A percentile compares a stretch with the other conserved stretches of the same genome.
Evolutionary conservation across 35 echinoderm and acorn worm genomes (phyloP).

Genomic region (Stichopus chloronotus): DNA sequence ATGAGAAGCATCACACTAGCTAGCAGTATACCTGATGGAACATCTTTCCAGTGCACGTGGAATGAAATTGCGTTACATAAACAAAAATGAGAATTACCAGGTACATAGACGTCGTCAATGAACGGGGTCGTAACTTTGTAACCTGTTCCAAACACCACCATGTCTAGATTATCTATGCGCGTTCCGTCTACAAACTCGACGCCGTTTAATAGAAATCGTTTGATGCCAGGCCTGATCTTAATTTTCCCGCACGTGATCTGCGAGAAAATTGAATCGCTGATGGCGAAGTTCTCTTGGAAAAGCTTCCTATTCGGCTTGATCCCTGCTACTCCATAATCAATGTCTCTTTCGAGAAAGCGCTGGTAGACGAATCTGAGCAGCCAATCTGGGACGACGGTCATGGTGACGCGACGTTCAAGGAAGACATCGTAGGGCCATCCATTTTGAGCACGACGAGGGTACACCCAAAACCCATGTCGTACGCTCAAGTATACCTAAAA

Average conservation of each 20-base stretch:
- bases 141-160: constrained; percentile 76
- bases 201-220: constrained; percentile 61
- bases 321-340: constrained; percentile 23
- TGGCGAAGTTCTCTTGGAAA: constrained; percentile 33
- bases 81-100: constrained; percentile 22
- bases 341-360: constrained; percentile 6
- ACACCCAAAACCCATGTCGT: constrained; percentile 80
- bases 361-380: constrained; percentile 11
- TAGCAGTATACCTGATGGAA: too few species aligned
- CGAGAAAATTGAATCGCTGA: constrained; percentile 74
- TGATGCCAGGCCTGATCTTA: constrained; percentile 54
- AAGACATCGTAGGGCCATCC: constrained; percentile 66
- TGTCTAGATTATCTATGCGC: constrained; percentile 59
- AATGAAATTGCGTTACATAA: too few species aligned
- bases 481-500: constrained; percentile 74
- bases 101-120: constrained; percentile 58
- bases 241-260: constrained; percentile 69
- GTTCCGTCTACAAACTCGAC: constrained; percentile 71
- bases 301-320: constrained; percentile 13
- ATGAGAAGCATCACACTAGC: too few species aligned
- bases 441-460: constrained; percentile 46
- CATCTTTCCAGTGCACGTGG: too few species aligned
- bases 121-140: constrained; percentile 59
- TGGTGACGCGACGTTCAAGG: constrained; percentile 57
- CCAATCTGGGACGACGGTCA: constrained; percentile 2